Evolutionary conservation across 1,140 invertebrate species (phyloP), one percentile per base, ranked within the genome.

Genomic region (Acarapis woodi): DNA sequence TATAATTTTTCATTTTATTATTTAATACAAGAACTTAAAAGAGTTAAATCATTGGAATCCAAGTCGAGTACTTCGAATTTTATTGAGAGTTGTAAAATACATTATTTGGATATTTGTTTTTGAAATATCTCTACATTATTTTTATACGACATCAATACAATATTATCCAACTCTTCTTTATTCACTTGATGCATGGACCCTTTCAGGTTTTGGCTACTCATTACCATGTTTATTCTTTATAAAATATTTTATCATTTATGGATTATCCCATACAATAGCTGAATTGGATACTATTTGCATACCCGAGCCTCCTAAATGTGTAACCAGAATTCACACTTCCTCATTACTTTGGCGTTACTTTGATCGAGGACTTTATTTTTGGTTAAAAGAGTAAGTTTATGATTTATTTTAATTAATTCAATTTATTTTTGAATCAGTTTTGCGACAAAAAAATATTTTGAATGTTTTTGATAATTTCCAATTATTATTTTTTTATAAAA

Each of bases 181-280:
- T 19, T 14, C 4, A 14, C 40, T 47, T 18, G 34, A 42, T 30
- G 19, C 35, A 20, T 48, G 42, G 43, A 21, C 42, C 20, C 24
- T 48, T 3, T 40, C 37, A 34, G 47, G 46, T 5, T 42, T 48
- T 15, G 47, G 46, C 15, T 48, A 44, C 37, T 32, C 41, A 14
- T 35, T 48, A 18, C 40, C 43, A 10, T 25, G 40, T 16, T 26
- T 45, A 32, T 48, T 48, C 25, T 48, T 33, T 24, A 8, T 47
- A 3, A 48, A 48, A 33, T 48, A 48, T 35, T 42, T 38, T 21
- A 23, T 47, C 2, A 35, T 47, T 12, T 48, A 47, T 37, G 42
- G 46, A 9, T 16, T 44, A 5, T 24, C 40, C n/a, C n/a, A 15
- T 26, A 40, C 37, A 25, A 25, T 44, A 29, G 37, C 32, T 15